phyloP scores from a whole-genome alignment of 2,113 vertebrate species.

The Amphiprion percula region DNA sequence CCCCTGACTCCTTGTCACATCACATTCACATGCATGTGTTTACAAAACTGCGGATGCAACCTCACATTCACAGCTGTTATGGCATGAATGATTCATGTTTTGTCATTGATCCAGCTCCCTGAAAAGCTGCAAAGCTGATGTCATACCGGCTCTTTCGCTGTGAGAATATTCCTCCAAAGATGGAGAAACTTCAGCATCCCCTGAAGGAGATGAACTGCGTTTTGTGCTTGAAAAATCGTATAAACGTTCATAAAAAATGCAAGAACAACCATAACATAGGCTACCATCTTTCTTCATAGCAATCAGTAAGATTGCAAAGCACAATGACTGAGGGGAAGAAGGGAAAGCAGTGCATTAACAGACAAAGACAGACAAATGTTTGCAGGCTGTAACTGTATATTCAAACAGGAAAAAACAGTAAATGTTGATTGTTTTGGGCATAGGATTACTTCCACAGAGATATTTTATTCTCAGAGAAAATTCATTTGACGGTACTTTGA shows the following conservation, averaged over 20 bases:
- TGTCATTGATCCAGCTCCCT: conserved; percentile 32
- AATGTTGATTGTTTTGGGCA: conserved; percentile 6
- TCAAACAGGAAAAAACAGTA: conserved; percentile 16
- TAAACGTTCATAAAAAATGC: conserved; percentile 33
- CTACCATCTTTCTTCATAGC: background rate
- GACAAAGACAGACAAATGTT: conserved; percentile 26
- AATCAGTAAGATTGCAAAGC: conserved; percentile 21
- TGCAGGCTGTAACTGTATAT: conserved; percentile 21
- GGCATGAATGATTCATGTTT: conserved; percentile 50
- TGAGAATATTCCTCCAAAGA: conserved; percentile 15
- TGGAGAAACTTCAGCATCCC: background rate
- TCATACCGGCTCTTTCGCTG: conserved; percentile 20
- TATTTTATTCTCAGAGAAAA: background rate
- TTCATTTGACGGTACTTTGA: conserved; percentile 23
- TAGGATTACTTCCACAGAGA: conserved; percentile 30
- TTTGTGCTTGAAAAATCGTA: conserved; percentile 25
- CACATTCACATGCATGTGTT: background rate
- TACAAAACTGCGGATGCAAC: conserved; percentile 1
- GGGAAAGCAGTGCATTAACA: background rate
- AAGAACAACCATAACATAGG: background rate
- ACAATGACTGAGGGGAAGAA: conserved; percentile 21
- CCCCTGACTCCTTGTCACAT: conserved; percentile 4
- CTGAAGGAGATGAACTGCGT: conserved; percentile 5
- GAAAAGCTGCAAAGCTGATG: conserved; percentile 47
- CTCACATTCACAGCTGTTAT: conserved; percentile 31